Conservation (phyloP, 2,888 invertebrate genomes). For the Eugnorisma glareosa region DNA sequence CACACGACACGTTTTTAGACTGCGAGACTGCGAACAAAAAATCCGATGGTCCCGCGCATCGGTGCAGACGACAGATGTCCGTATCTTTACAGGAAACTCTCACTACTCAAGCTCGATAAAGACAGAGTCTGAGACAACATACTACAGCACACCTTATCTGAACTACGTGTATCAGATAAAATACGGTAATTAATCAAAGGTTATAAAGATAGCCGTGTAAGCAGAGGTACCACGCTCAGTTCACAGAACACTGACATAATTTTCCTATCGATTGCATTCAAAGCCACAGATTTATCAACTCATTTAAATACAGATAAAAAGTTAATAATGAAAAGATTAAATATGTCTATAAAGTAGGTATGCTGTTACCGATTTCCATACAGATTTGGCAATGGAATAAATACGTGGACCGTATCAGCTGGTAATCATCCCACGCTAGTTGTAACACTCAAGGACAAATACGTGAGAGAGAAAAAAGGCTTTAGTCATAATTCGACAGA, state of each 20-base stretch:
- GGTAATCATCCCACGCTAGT: slow-evolving; percentile 53
- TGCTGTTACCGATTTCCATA: slow-evolving; percentile 33
- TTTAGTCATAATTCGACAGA: neutral
- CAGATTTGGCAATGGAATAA: slow-evolving; percentile 57
- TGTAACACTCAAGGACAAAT: slow-evolving; percentile 51
- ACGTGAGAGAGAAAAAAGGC: slow-evolving; percentile 18
- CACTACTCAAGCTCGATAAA: slow-evolving; percentile 54
- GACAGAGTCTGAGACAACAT: slow-evolving; percentile 51
- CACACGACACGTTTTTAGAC: slow-evolving; percentile 61
- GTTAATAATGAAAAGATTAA: slow-evolving; percentile 39
- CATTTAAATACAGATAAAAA: slow-evolving; percentile 44
- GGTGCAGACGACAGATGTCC: slow-evolving; percentile 32
- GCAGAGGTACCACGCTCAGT: slow-evolving; percentile 1
- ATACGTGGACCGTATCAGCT: slow-evolving; percentile 45
- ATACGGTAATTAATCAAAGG: slow-evolving; percentile 68
- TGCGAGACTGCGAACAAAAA: slow-evolving; percentile 48
- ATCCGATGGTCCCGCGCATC: slow-evolving; percentile 38
- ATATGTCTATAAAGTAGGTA: neutral
- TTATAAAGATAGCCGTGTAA: slow-evolving; percentile 57
- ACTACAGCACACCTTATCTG: slow-evolving; percentile 60
- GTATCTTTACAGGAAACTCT: slow-evolving; percentile 60
- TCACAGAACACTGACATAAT: slow-evolving; percentile 27
- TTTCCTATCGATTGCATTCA: slow-evolving; percentile 32
- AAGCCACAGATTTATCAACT: slow-evolving; percentile 43
- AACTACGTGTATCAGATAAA: slow-evolving; percentile 62